Base-by-base conservation (phyloP, 2,113 vertebrate genomes). In the Trogon melanurus region DNA sequence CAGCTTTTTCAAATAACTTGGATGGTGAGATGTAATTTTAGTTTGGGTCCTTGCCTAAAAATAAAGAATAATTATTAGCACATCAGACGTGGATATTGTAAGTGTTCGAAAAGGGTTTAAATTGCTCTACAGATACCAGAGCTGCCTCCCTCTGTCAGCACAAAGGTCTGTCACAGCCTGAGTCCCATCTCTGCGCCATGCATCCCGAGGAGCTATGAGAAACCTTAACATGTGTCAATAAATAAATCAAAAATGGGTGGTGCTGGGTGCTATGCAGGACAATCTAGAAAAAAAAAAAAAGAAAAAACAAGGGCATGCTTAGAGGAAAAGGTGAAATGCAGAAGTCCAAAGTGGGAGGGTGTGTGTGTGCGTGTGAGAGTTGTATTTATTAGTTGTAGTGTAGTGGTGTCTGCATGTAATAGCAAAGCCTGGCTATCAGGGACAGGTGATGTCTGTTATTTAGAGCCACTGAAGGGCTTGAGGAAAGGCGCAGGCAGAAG, bases 31-130 rank as follows among this genome's bases (percentile, higher is more conserved):
- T 91, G 83, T 95, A 96, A 97, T 97, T 97, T 97, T 97, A 96
- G 94, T 97, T 95, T 95, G 71, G 95, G 94, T 81, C 92, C 91
- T 94, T 91, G 91, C 93, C 95, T 97, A 96, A 97, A 97, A 97
- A 97, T 96, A 97, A 97, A 89, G 92, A 96, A 97, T 96, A 97
- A 94, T 97, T 96, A 95, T 97, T 97, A 93, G 84, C 94, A 90
- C 79, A 91, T 93, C 95, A 96, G 93, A 80, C 75, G 30, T 92
- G 88, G 79, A 95, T 93, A 88, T 89, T 97, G 89, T 95, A 86
- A 93, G 76, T 70, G 79, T 92, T 88, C 3, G 0, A 73, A 82
- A 82, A 84, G 60, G 73, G n/a, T 92, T 96, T 69, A 56, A 91
- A 60, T 95, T 96, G 83, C 90, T 91, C 82, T 88, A 50, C 18